Evolutionary conservation across 2,888 invertebrate genomes (phyloP).

Genomic region (Parascotia fuliginaria): DNA sequence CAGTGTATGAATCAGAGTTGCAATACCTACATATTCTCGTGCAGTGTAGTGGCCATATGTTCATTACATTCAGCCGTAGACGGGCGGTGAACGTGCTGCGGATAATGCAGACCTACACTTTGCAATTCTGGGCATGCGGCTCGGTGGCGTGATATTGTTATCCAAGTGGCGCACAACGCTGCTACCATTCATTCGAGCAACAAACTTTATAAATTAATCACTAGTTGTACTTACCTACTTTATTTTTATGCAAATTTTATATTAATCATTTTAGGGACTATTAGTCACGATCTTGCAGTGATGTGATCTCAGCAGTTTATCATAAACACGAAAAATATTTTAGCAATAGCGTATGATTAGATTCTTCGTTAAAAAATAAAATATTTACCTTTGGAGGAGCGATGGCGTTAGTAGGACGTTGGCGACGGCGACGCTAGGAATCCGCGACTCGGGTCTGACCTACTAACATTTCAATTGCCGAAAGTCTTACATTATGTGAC

Average conservation of each 20-base stretch:
- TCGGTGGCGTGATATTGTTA: constrained; percentile 30
- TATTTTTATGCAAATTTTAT: constrained; percentile 28
- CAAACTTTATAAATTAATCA: constrained; percentile 27
- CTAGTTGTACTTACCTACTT: constrained; percentile 25
- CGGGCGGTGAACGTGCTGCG: constrained; percentile 48
- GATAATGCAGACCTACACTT: constrained; percentile 46
- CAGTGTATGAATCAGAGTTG: constrained; percentile 28
- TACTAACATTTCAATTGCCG: constrained; percentile 37
- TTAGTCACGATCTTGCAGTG: not conserved
- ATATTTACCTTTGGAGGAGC: constrained; percentile 14
- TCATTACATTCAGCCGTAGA: constrained; percentile 50
- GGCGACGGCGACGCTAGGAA: constrained; percentile 4
- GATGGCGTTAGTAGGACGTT: constrained; percentile 3
- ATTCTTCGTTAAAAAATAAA: not conserved
- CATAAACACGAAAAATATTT: not conserved
- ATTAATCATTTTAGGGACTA: constrained; percentile 21
- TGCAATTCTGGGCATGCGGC: constrained; percentile 50
- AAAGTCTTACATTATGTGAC: constrained; percentile 38
- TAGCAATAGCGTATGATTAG: not conserved
- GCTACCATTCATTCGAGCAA: constrained; percentile 23
- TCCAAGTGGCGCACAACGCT: constrained; percentile 20
- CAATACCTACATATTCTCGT: constrained; percentile 31
- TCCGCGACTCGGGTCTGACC: constrained; percentile 21
- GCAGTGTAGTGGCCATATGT: constrained; percentile 50
- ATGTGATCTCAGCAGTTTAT: constrained; percentile 10